These are phyloP conservation scores for Gadopsis marmoratus DNA, from an alignment of 2,797 vertebrate genomes.

Conservation along the genomic window DNA sequence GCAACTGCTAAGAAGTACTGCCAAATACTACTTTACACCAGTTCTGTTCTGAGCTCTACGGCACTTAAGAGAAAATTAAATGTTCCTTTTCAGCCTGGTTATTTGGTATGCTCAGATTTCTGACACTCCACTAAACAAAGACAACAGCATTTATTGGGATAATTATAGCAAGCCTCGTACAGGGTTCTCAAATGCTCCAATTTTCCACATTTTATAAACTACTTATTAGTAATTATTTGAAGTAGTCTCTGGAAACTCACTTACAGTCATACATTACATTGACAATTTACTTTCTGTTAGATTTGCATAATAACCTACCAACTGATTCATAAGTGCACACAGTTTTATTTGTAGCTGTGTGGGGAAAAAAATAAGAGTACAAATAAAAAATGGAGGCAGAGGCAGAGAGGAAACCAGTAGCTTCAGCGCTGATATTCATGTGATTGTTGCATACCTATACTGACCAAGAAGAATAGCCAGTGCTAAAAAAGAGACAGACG, in stretches of 20 bases:
- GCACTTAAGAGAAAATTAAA: conserved; percentile 11
- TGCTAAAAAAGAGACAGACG: conserved; percentile 9
- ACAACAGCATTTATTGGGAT: not conserved
- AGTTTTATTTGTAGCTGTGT: not conserved
- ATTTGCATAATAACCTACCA: conserved; percentile 3
- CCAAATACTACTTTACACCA: not conserved
- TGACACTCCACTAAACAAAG: conserved; percentile 1
- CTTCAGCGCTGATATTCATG: not conserved
- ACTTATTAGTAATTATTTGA: not conserved
- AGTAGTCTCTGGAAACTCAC: conserved; percentile 6
- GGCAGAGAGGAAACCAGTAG: not conserved
- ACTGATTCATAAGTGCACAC: not conserved
- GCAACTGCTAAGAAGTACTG: not conserved
- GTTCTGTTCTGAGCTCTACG: not conserved
- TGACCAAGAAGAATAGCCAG: not conserved
- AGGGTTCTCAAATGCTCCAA: conserved; percentile 1
- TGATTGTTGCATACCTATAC: not conserved
- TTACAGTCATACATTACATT: not conserved
- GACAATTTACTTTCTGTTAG: not conserved
- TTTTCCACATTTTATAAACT: not conserved
- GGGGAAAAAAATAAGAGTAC: not conserved
- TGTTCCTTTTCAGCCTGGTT: not conserved
- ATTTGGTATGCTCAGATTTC: not conserved
- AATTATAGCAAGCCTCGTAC: not conserved
- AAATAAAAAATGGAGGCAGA: not conserved